Evolutionary conservation across 2,888 invertebrate genomes (phyloP).

Genomic region (Dysmachus trigonus): DNA sequence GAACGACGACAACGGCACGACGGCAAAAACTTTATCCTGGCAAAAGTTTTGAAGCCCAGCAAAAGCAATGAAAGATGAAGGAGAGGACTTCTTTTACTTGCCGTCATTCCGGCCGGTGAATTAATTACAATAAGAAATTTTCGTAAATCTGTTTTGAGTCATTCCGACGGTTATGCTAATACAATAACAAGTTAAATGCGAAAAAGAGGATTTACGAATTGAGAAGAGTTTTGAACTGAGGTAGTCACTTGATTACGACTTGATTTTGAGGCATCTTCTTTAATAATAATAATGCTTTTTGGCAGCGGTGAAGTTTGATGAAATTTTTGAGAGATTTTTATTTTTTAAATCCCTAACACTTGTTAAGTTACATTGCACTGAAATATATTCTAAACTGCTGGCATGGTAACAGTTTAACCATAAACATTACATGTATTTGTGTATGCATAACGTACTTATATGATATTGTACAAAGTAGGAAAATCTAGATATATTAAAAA

Average conservation of each 20-base stretch:
- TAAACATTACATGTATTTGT: too few relatives aligned
- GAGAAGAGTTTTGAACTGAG: not conserved
- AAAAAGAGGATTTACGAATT: not conserved
- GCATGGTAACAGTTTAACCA: not conserved
- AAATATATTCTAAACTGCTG: not conserved
- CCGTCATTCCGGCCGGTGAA: slow-evolving; percentile 1
- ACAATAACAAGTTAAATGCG: not conserved
- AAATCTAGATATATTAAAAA: too few relatives aligned
- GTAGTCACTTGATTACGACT: not conserved
- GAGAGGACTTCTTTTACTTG: slow-evolving; percentile 1
- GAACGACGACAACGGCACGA: not conserved
- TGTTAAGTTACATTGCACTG: not conserved
- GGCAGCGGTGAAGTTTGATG: not conserved
- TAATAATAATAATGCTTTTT: not conserved
- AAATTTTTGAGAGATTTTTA: not conserved
- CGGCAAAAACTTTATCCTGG: not conserved
- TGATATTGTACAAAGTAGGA: too few relatives aligned
- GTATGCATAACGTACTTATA: too few relatives aligned
- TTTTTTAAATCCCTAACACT: not conserved
- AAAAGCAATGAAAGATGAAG: not conserved
- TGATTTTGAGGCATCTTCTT: not conserved
- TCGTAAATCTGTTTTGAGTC: not conserved
- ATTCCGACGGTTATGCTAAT: not conserved
- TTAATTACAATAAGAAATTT: slow-evolving; percentile 24
- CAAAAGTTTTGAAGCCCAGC: not conserved